Conservation (phyloP, 2,113 vertebrate genomes). For the Oreochromis niloticus region DNA sequence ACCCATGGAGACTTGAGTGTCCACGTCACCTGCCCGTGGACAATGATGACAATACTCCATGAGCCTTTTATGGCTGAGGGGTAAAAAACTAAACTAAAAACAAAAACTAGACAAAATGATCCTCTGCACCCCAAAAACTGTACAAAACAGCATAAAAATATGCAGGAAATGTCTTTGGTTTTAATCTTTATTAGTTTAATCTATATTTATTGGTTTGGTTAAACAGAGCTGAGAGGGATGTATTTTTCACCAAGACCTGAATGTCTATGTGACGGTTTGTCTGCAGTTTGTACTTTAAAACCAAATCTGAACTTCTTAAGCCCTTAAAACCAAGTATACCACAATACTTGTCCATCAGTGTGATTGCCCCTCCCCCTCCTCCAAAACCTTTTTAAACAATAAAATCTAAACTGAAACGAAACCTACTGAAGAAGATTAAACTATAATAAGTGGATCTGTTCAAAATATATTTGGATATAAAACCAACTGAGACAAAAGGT, state of each 20-base stretch:
- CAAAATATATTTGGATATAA: neutral
- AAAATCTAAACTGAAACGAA: neutral
- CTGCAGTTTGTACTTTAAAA: neutral
- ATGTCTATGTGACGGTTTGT: neutral
- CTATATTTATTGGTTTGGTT: neutral
- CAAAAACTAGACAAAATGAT: neutral
- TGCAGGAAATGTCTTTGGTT: neutral
- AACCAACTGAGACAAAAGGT: neutral
- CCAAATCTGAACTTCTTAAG: neutral
- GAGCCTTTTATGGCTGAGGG: neutral
- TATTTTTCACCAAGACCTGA: accelerated
- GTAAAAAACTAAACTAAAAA: neutral
- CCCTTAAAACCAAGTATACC: neutral
- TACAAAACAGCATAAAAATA: neutral
- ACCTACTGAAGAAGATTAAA: neutral
- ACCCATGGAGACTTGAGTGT: accelerated
- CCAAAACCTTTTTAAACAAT: neutral
- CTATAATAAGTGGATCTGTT: neutral
- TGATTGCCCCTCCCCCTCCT: neutral
- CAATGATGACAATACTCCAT: accelerated
- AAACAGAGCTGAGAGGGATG: neutral
- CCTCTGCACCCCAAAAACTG: accelerated
- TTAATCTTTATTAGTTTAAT: neutral
- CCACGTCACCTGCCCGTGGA: accelerated
- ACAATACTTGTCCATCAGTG: neutral